These are phyloP conservation scores for Dilophus febrilis DNA, from an alignment of 2,888 invertebrate genomes.

Conservation along the genomic window DNA sequence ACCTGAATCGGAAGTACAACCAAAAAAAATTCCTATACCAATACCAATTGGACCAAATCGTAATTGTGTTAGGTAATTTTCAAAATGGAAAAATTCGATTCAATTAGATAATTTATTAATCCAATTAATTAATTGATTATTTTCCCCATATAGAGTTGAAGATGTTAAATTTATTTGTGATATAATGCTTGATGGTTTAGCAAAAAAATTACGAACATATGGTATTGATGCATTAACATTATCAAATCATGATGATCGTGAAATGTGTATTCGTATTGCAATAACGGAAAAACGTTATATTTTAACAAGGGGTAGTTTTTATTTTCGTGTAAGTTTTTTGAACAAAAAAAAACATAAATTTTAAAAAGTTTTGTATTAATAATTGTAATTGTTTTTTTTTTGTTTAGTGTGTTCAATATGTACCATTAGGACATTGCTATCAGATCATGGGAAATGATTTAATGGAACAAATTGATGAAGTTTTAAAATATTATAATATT, in stretches of 20 bases:
- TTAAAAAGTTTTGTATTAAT: too few relatives aligned
- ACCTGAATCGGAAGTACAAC: not conserved
- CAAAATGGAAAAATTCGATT: not conserved
- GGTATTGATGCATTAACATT: constrained; percentile 41
- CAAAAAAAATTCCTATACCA: not conserved
- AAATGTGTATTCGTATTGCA: constrained; percentile 34
- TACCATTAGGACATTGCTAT: constrained; percentile 21
- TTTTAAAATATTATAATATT: constrained; percentile 48
- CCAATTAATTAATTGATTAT: too few relatives aligned
- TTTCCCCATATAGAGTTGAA: constrained; percentile 8
- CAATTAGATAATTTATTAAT: too few relatives aligned
- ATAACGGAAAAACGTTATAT: constrained; percentile 35
- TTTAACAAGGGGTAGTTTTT: constrained; percentile 34
- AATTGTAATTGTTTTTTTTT: too few relatives aligned
- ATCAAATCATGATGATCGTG: constrained; percentile 33
- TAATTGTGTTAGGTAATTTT: not conserved
- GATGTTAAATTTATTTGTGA: constrained; percentile 38
- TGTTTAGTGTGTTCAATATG: constrained; percentile 17
- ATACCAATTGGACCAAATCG: not conserved
- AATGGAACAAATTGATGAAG: constrained; percentile 46
- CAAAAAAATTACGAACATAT: constrained; percentile 42
- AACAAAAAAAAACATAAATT: not conserved
- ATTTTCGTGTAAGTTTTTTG: constrained; percentile 24
- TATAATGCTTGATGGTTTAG: constrained; percentile 39
- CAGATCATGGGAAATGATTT: constrained; percentile 36